Base-by-base conservation (phyloP, 2,113 vertebrate species). In the Pluvianellus socialis region DNA sequence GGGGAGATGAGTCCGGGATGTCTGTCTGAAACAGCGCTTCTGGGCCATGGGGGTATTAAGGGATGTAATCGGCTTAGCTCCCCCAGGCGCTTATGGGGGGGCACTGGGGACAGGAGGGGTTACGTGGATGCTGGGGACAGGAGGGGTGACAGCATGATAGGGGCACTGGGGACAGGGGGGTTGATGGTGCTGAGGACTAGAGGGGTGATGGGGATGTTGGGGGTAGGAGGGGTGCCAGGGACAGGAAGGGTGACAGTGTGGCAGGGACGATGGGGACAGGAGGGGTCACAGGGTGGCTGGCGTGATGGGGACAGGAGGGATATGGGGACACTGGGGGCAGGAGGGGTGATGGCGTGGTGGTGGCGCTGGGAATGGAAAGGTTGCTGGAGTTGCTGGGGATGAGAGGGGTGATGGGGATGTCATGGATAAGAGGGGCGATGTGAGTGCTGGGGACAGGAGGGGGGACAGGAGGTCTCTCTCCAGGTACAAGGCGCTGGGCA, bases 1-100 rank as follows among this genome's bases (percentile, higher is more conserved):
- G 9, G 20, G 40, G 58, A 58, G 63, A 71, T 1, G 14, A 30
- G 26, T 24, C 6, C 0, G 9, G 50, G 67, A 32, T 4, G 4
- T 79, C 85, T 66, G 74, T 42, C 71, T 88, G 79, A 55, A 89
- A 35, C 1, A 3, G 59, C 82, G 71, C 52, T 95, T 95, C 96
- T 96, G 94, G 95, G 95, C 79, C 92, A 79, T 4, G n/a, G 58
- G 10, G 28, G 90, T 67, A 97, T 96, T 97, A 96, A 91, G 63
- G 75, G 86, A 66, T 2, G 15, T 77, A 96, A 96, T 94, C 94
- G 3, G 91, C 86, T 96, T 94, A 91, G 38, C 56, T 33, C 65
- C 68, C 86, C 45, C 0, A 1, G 5, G 1, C 3, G 2, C 40
- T 74, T 20, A 38, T 1, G 5, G 53, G 24, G 59, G 70, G 52